Evolutionary conservation across 2,797 vertebrate species (phyloP).

Genomic region (Anguilla marmorata): DNA sequence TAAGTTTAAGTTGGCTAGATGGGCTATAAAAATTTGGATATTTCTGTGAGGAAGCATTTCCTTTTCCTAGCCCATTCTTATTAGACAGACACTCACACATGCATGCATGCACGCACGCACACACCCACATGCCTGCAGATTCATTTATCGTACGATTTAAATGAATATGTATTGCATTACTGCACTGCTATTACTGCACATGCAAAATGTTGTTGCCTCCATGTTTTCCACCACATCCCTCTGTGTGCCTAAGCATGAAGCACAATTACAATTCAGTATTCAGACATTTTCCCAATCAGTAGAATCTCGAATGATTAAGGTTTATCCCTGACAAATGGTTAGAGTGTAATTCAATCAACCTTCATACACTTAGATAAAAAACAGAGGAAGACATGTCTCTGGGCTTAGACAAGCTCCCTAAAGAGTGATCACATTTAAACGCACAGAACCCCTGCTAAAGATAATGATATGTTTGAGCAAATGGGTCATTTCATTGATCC

Average conservation of each 20-base stretch:
- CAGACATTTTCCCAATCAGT: not conserved
- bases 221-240: not conserved
- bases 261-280: not conserved
- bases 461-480: not conserved
- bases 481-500: not conserved
- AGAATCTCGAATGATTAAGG: not conserved
- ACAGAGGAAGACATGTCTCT: not conserved
- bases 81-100: not conserved
- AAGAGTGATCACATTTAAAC: not conserved
- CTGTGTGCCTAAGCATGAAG: not conserved
- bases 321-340: not conserved
- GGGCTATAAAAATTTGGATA: not conserved
- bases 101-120: not conserved
- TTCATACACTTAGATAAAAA: not conserved
- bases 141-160: not conserved
- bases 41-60: not conserved
- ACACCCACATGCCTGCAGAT: not conserved
- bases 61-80: not conserved
- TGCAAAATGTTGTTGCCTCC: not conserved
- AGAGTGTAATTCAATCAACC: not conserved
- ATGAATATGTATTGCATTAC: not conserved
- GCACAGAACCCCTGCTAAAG: not conserved
- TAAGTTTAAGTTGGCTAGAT: no score
- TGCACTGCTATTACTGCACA: not conserved
- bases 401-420: not conserved